Evolutionary conservation across 2,888 invertebrate genomes (phyloP).

Genomic region (Nomada ruficornis): DNA sequence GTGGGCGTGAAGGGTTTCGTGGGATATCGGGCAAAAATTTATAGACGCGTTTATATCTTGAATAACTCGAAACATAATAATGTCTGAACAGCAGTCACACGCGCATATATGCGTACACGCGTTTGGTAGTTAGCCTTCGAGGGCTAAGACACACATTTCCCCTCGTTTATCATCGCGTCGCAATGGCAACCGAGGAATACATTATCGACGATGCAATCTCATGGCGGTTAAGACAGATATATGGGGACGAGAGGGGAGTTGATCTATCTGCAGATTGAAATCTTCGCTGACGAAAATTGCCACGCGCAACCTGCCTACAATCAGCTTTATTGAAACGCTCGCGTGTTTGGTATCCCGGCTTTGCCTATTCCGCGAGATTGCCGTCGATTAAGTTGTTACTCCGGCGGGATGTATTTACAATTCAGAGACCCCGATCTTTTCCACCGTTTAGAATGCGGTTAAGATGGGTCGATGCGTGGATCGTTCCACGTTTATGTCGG

Average conservation of each 20-base stretch:
- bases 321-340: slow-evolving; percentile 38
- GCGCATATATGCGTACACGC: too few relatives aligned
- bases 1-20: not conserved
- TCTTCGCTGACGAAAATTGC: slow-evolving; percentile 50
- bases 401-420: not conserved
- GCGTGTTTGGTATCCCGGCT: slow-evolving; percentile 32
- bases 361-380: slow-evolving; percentile 24
- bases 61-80: not conserved
- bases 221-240: slow-evolving; percentile 41
- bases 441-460: not conserved
- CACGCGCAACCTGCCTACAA: not conserved
- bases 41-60: not conserved
- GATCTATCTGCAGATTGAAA: slow-evolving; percentile 34
- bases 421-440: not conserved
- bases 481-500: not conserved
- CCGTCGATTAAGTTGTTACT: slow-evolving; percentile 42
- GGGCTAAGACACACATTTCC: not conserved
- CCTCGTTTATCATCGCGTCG: slow-evolving; percentile 30
- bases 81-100: not conserved
- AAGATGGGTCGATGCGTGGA: not conserved
- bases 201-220: slow-evolving; percentile 45
- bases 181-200: slow-evolving; percentile 35
- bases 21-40: not conserved
- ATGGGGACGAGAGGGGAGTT: slow-evolving; percentile 20
- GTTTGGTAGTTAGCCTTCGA: slow-evolving; percentile 5